Evolutionary conservation across 2,113 vertebrate genomes (phyloP), one percentile per base, ranked within the genome.

Genomic region (Pterocles burchelli): DNA sequence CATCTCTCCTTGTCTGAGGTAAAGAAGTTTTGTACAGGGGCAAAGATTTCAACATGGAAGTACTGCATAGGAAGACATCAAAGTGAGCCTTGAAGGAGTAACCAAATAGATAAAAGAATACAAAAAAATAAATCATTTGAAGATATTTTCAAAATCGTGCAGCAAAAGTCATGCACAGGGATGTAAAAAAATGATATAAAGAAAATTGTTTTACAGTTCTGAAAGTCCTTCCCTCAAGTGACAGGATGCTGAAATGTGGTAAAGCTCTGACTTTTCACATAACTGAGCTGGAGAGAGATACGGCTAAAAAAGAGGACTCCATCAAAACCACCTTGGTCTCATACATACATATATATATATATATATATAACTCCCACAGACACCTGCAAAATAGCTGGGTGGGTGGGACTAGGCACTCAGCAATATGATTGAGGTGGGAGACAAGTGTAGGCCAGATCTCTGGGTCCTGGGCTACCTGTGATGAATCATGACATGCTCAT

Each of bases 361-460:
- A 43, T 57, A 52, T 31, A 52, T 51, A 46, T 79, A 36, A 85
- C 88, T 80, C 88, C 86, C 70, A 84, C 92, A 62, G 82, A 41
- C 48, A 36, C 34, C 36, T 26, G 28, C 66, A 84, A 29, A 84
- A 67, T 71, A 91, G 67, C 82, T 88, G 55, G 52, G 67, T 93
- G 66, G 36, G 85, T 61, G 63, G 43, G 88, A 88, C 36, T 70
- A 54, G 62, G 77, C 6, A 17, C 38, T 85, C 26, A 38, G 41
- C 74, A 92, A 41, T 26, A 82, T 18, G 59, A 55, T 16, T 63
- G 63, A 94, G 63, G 85, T 85, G 75, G 93, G 82, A 96, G 88
- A 86, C 38, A 36, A 82, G 67, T 80, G 67, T 88, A 80, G 88
- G 85, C 78, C 82, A 93, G n/a, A 58, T 70, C 25, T 63, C 55